phyloP scores from a whole-genome alignment of 2,797 vertebrate genomes.

The Lacerta viridis region DNA sequence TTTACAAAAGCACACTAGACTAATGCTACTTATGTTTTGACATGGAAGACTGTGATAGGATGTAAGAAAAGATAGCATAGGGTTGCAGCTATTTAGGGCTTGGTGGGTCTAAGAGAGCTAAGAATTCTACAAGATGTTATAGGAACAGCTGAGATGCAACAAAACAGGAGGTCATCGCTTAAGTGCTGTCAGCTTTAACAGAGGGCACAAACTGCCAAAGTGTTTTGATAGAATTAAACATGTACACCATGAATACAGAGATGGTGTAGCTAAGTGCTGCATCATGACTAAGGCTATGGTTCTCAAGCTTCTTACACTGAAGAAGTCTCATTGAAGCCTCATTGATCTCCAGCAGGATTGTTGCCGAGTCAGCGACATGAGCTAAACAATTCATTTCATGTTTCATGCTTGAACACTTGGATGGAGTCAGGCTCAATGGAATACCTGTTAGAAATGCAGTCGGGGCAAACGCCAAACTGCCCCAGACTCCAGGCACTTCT shows the following conservation, averaged over 20 bases:
- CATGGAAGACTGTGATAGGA: background rate
- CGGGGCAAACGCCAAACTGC: too few relatives aligned
- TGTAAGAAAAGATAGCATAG: background rate
- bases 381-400: conserved; percentile 13
- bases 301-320: background rate
- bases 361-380: background rate
- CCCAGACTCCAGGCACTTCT: too few relatives aligned
- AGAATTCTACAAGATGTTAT: background rate
- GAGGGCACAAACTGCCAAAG: background rate
- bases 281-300: background rate
- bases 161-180: background rate
- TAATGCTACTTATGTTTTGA: background rate
- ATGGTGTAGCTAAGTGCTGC: background rate
- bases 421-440: background rate
- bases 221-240: conserved; percentile 9
- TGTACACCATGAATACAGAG: conserved; percentile 15
- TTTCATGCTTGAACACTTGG: conserved; percentile 16
- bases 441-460: too few relatives aligned
- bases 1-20: background rate
- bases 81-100: background rate
- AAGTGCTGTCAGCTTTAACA: conserved; percentile 5
- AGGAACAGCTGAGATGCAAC: background rate
- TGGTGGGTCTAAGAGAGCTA: background rate
- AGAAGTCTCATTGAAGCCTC: conserved; percentile 6
- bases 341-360: background rate